Conservation (phyloP, 2,113 vertebrate species). For the Procapra przewalskii region DNA sequence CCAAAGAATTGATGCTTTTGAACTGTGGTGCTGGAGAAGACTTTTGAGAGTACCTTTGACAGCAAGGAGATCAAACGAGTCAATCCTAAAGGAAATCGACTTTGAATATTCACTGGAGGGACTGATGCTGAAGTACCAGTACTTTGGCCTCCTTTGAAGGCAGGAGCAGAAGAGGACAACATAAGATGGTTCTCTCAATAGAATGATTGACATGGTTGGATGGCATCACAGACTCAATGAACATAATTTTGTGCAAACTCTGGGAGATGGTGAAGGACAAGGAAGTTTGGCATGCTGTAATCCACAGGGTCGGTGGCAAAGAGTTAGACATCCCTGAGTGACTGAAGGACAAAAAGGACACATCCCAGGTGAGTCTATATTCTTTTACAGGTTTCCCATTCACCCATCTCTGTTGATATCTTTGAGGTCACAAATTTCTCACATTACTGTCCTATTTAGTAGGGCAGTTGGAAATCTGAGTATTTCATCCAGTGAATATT, state of each 20-base stretch:
- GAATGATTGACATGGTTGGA: not conserved
- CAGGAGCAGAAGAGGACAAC: not conserved
- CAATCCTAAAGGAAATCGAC: not conserved
- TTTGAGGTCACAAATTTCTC: not conserved
- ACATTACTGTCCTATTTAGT: not conserved
- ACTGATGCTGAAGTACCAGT: not conserved
- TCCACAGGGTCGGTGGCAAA: not conserved
- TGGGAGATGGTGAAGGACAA: not conserved
- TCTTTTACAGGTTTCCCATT: not conserved
- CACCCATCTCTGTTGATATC: not conserved
- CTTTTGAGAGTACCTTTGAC: not conserved
- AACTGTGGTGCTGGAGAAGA: not conserved
- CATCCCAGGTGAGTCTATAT: not conserved
- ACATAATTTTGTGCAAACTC: not conserved
- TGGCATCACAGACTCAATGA: not conserved
- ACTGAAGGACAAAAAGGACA: not conserved
- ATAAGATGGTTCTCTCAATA: not conserved
- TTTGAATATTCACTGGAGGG: not conserved
- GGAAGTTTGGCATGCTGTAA: not conserved
- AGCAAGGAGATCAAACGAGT: not conserved
- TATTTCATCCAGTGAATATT: no score
- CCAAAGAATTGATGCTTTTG: not conserved
- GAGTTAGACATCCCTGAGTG: not conserved
- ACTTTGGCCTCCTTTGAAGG: not conserved
- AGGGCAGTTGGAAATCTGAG: not conserved